These are phyloP conservation scores for Sarcophaga bullata DNA, from an alignment of 1,140 invertebrate genomes.

Conservation along the genomic window DNA sequence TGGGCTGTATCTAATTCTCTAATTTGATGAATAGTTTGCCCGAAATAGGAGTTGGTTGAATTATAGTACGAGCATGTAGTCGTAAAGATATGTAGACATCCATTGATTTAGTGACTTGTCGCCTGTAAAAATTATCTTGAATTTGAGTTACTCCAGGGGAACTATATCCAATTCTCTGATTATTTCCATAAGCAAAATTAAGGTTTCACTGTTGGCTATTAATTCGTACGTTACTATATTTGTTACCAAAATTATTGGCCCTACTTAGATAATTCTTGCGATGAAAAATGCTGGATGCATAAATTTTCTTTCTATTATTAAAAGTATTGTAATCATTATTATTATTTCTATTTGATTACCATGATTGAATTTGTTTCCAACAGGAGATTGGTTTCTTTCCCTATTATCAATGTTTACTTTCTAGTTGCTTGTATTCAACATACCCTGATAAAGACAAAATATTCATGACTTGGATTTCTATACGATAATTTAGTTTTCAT, in stretches of 20 bases:
- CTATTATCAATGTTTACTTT: background rate
- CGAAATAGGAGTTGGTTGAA: background rate
- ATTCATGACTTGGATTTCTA: slow-evolving; percentile 10
- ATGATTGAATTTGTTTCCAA: background rate
- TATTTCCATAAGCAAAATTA: background rate
- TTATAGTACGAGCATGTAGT: no score
- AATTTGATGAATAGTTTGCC: background rate
- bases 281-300: no score
- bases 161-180: background rate
- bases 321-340: background rate
- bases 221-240: no score
- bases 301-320: no score
- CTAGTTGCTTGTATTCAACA: background rate
- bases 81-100: background rate
- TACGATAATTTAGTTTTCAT: background rate
- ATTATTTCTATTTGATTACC: background rate
- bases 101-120: background rate
- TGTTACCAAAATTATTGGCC: no score
- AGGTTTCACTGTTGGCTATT: no score
- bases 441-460: no score
- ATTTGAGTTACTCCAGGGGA: no score
- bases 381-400: background rate
- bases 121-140: background rate
- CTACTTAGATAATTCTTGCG: no score
- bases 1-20: background rate